Evolutionary conservation across 2,888 invertebrate genomes (phyloP).

Genomic region (Chrysomela aeneicollis): DNA sequence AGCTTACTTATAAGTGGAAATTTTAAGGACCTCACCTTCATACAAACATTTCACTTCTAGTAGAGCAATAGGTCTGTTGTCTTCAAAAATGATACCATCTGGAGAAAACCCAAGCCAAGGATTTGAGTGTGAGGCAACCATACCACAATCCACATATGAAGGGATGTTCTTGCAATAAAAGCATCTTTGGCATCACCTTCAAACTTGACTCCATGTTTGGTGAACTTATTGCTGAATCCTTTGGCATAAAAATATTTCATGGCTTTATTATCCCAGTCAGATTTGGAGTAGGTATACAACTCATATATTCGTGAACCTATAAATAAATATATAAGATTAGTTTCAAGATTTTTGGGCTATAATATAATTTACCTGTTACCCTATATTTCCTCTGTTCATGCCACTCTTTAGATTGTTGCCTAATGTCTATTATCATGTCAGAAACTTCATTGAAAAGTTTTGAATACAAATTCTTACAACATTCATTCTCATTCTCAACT

Average conservation of each 20-base stretch:
- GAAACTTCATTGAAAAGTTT: conserved; percentile 12
- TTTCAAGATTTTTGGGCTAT: neutral
- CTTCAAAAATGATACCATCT: conserved; percentile 28
- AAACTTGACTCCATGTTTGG: conserved; percentile 11
- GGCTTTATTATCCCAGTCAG: conserved; percentile 9
- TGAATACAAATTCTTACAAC: conserved; percentile 11
- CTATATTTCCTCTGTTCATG: conserved; percentile 21
- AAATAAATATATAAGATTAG: conserved; percentile 6
- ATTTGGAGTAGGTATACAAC: conserved; percentile 19
- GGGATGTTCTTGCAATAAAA: conserved; percentile 3
- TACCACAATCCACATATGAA: conserved; percentile 16
- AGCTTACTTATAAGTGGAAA: neutral
- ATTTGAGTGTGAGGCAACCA: conserved; percentile 14
- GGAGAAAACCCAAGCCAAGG: conserved; percentile 28
- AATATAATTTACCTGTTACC: conserved; percentile 15
- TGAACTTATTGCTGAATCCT: conserved; percentile 11
- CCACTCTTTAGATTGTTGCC: conserved; percentile 21
- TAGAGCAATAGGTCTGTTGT: conserved; percentile 15
- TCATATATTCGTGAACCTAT: conserved; percentile 17
- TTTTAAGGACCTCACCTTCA: conserved; percentile 14
- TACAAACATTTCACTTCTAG: conserved; percentile 30
- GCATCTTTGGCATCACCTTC: conserved; percentile 16
- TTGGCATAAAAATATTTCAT: conserved; percentile 6
- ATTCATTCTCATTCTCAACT: neutral
- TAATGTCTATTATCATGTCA: conserved; percentile 7